Conservation (phyloP, 2,797 vertebrate genomes). For the Cuculus canorus region DNA sequence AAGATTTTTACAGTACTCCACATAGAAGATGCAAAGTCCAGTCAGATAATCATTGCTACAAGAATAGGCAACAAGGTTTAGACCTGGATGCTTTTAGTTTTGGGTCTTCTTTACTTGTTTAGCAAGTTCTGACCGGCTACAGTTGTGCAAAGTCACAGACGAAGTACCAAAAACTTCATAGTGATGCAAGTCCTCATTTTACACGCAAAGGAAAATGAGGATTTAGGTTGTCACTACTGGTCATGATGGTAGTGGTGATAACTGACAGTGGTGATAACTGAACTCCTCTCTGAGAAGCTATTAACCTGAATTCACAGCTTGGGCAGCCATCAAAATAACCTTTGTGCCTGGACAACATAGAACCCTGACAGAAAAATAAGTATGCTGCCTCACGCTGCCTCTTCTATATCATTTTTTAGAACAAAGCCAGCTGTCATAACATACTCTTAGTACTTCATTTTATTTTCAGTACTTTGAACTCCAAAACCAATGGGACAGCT, state of each 20-base stretch:
- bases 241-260: background rate
- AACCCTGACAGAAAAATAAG: background rate
- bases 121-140: background rate
- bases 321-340: background rate
- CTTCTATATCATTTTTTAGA: background rate
- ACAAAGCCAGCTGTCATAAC: background rate
- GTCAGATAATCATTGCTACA: background rate
- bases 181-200: background rate
- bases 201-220: background rate
- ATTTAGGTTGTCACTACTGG: background rate
- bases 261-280: background rate
- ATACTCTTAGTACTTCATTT: background rate
- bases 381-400: background rate
- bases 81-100: background rate
- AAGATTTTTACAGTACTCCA: background rate
- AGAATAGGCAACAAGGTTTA: background rate
- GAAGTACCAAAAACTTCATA: background rate
- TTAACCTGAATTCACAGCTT: background rate
- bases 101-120: background rate
- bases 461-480: conserved; percentile 14
- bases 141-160: background rate
- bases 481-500: conserved; percentile 10
- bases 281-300: background rate
- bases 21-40: background rate
- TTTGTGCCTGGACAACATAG: background rate